Evolutionary conservation across 1,140 invertebrate genomes (phyloP).

Genomic region (Aphis gossypii): DNA sequence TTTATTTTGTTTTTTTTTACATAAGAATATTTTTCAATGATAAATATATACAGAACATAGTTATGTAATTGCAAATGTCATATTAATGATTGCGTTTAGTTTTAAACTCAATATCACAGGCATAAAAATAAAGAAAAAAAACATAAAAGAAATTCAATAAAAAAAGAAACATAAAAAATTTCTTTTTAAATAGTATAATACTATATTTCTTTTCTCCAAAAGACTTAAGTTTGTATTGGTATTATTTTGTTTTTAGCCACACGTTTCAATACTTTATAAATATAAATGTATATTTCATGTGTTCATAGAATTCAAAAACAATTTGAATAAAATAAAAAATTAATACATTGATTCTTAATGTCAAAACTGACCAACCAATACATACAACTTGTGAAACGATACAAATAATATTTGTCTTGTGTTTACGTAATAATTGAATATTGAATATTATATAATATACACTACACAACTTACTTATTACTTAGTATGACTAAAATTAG

Average conservation of each 20-base stretch:
- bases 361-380: not conserved
- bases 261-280: not conserved
- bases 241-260: not conserved
- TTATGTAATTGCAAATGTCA: constrained; percentile 37
- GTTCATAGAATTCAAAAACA: not conserved
- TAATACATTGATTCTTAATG: not conserved
- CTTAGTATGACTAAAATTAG: too few relatives aligned
- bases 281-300: not conserved
- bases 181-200: not conserved
- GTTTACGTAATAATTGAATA: not conserved
- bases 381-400: not conserved
- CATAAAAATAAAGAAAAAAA: not conserved
- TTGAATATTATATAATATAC: not conserved
- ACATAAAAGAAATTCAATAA: not conserved
- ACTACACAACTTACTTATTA: not conserved
- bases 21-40: not conserved
- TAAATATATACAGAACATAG: not conserved
- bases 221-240: not conserved
- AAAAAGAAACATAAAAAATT: constrained; percentile 17
- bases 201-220: not conserved
- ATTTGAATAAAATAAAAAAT: not conserved
- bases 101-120: not conserved
- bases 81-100: constrained; percentile 41
- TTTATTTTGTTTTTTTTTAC: not conserved
- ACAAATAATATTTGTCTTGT: not conserved